Evolutionary conservation across 2,888 invertebrate species (phyloP).

Genomic region (Deilephila elpenor): DNA sequence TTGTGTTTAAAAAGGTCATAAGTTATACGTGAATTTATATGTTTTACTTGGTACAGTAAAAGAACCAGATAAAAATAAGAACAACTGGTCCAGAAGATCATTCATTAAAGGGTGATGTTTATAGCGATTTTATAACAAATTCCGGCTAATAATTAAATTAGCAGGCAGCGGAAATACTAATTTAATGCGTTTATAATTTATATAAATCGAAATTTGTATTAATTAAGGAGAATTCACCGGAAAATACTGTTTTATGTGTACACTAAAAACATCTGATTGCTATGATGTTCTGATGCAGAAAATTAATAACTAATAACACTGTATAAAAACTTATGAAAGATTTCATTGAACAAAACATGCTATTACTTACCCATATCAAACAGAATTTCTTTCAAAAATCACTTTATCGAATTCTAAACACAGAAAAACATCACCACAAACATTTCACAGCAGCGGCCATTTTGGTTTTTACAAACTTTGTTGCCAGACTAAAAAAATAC

Average conservation of each 20-base stretch:
- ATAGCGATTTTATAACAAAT: background rate
- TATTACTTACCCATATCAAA: constrained; percentile 67
- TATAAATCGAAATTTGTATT: background rate
- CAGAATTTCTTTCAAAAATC: constrained; percentile 52
- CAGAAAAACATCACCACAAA: constrained; percentile 73
- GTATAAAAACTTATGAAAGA: background rate
- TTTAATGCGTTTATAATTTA: background rate
- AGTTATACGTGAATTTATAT: background rate
- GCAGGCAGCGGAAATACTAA: background rate
- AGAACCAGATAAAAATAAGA: background rate
- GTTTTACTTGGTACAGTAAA: background rate
- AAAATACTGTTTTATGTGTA: background rate
- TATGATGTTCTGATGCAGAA: background rate
- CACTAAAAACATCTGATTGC: constrained; percentile 28
- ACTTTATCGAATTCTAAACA: constrained; percentile 60
- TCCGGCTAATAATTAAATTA: too few relatives aligned
- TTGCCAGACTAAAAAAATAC: constrained; percentile 38
- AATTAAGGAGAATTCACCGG: background rate
- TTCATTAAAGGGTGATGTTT: background rate
- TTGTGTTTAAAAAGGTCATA: background rate
- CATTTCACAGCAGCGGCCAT: constrained; percentile 75
- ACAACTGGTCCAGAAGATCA: background rate
- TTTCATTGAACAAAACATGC: constrained; percentile 23
- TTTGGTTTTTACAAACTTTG: constrained; percentile 54
- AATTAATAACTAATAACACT: background rate